Base-by-base conservation (phyloP, 1,140 invertebrate genomes). In the Zophobas atratus region DNA sequence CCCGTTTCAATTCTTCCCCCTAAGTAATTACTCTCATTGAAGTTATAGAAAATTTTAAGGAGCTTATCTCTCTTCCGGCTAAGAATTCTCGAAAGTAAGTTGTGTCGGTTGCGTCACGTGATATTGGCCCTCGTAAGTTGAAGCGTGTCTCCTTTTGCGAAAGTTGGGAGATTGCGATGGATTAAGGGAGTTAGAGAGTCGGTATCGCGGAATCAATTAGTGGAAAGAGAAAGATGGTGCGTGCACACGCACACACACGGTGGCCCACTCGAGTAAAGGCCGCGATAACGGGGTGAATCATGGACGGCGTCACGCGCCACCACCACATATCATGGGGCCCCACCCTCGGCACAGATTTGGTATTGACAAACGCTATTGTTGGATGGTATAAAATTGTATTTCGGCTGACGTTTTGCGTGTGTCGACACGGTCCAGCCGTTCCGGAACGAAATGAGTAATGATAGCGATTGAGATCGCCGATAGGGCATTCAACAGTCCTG, bases 361-460 rank as follows among this genome's bases (percentile, higher is more conserved):
- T 80, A 81, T 84, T 82, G 82, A 86, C 81, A 79, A 84, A 82
- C 77, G 82, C 83, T 75, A 81, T 85, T 80, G 82, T 84, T 57
- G 77, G 81, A 75, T 81, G 60, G 49, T 82, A 81, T 86, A 82
- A 82, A 82, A 86, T 81, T 79, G 79, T 75, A 75, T 73, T 76
- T 80, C 75, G 70, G 78, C 55, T 82, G 80, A 82, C 80, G 84
- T 79, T 83, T 83, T 77, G 82, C 84, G 77, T 84, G 82, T 81
- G 83, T 84, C 80, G 80, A 85, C 81, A 83, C 78, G 79, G 80
- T 84, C 79, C 83, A 84, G 77, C 81, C 81, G 73, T 60, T 82
- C 75, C 80, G 77, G 82, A 82, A 81, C 80, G 39, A 81, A 81
- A 82, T 81, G 82, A 82, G 57, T 81, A 80, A 82, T 79, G 80